Percentiles rank a stretch among this genome's conserved stretches.
Conservation (phyloP, 2,113 vertebrate species). For the Acinonyx jubatus region DNA sequence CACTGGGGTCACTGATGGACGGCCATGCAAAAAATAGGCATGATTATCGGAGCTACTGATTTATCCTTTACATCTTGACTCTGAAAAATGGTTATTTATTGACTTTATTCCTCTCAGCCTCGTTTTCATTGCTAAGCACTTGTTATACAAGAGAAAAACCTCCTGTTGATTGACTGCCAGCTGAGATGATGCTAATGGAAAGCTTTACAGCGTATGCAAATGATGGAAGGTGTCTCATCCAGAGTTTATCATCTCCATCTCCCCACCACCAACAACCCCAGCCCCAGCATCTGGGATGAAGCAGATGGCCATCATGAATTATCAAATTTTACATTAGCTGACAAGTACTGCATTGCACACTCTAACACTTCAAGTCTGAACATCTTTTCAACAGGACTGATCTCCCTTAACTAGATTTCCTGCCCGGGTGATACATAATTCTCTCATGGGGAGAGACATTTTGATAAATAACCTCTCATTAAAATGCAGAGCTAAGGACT, state of each 20-base stretch:
- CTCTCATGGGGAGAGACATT: conserved; percentile 52
- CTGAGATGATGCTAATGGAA: conserved; percentile 48
- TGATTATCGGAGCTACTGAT: not conserved
- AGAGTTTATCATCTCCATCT: not conserved
- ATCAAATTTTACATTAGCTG: not conserved
- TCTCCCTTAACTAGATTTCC: conserved; percentile 52
- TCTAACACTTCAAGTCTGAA: conserved; percentile 28
- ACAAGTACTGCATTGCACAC: not conserved
- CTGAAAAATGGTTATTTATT: conserved; percentile 7
- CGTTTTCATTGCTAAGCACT: conserved; percentile 51
- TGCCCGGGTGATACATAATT: conserved; percentile 26
- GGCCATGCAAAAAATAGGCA: not conserved
- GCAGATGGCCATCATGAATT: conserved; percentile 54
- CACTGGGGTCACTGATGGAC: not conserved
- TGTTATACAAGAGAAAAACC: conserved; percentile 25
- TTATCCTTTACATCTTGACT: not conserved
- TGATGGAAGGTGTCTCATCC: not conserved
- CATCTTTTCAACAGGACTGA: conserved; percentile 45
- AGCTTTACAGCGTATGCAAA: not conserved
- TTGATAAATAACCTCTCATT: conserved; percentile 72
- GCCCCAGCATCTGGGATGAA: not conserved
- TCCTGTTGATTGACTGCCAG: conserved; percentile 39
- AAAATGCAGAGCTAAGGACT: conserved; percentile 59
- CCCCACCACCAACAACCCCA: not conserved
- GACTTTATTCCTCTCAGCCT: not conserved